A percentile compares a stretch with the other conserved stretches of the same genome.
Evolutionary conservation across 2,113 vertebrate species (phyloP).

Genomic region (Takifugu bimaculatus): DNA sequence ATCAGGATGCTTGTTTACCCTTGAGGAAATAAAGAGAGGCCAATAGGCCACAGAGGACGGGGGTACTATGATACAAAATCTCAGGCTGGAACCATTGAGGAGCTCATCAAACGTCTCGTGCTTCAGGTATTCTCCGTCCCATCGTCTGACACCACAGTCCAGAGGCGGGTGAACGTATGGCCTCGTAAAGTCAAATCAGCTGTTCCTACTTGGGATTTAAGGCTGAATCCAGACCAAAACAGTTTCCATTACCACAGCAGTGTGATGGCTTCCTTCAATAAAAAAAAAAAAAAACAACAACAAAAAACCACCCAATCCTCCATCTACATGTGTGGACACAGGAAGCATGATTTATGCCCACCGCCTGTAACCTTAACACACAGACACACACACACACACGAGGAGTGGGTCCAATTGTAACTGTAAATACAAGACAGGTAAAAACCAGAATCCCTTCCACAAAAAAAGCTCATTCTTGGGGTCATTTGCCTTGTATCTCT

Average conservation of each 20-base stretch:
- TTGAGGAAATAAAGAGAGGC: slow-evolving; percentile 4
- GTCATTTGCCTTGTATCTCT: neutral
- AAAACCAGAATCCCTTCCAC: neutral
- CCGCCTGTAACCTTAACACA: slow-evolving; percentile 25
- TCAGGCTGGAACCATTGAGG: slow-evolving; percentile 1
- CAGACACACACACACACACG: slow-evolving; percentile 9
- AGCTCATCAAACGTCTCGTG: slow-evolving; percentile 10
- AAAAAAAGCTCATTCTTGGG: neutral
- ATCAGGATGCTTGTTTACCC: slow-evolving; percentile 7
- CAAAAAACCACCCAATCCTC: neutral
- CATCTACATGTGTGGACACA: slow-evolving; percentile 12
- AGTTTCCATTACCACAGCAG: slow-evolving; percentile 14
- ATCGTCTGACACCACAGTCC: slow-evolving; percentile 17
- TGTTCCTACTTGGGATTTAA: slow-evolving; percentile 28
- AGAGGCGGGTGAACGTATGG: slow-evolving; percentile 3
- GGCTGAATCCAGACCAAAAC: slow-evolving; percentile 31
- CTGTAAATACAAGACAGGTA: too few species aligned
- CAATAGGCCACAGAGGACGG: slow-evolving; percentile 7
- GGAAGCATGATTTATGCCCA: slow-evolving; percentile 10
- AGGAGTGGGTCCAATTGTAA: too few species aligned
- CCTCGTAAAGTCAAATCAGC: slow-evolving; percentile 6
- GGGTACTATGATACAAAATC: neutral
- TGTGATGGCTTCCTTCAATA: slow-evolving; percentile 12
- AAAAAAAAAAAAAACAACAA: neutral
- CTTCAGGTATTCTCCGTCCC: slow-evolving; percentile 7